These are phyloP conservation scores for Sitodiplosis mosellana DNA, from an alignment of 1,140 invertebrate genomes.

Conservation along the genomic window DNA sequence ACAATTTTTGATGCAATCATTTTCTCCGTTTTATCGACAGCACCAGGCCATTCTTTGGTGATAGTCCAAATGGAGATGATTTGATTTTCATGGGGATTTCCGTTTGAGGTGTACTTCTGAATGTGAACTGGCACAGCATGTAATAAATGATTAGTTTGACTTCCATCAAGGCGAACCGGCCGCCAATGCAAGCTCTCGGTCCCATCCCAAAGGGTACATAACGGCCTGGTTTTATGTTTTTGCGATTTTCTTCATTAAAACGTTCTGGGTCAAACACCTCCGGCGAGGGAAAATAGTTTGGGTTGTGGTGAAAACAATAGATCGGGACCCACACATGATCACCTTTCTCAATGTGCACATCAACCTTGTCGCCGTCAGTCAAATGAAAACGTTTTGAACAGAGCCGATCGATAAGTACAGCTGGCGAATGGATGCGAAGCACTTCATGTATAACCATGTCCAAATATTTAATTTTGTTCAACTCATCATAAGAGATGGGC, in stretches of 20 bases:
- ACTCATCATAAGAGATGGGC: slow-evolving; percentile 11
- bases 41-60: slow-evolving; percentile 13
- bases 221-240: slow-evolving; percentile 10
- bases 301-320: slow-evolving; percentile 25
- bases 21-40: slow-evolving; percentile 11
- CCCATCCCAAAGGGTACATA: slow-evolving; percentile 24
- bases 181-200: slow-evolving; percentile 18
- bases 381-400: slow-evolving; percentile 16
- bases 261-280: slow-evolving; percentile 32
- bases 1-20: too few relatives aligned
- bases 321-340: slow-evolving; percentile 24
- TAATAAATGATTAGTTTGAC: slow-evolving; percentile 15
- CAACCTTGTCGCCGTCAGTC: slow-evolving; percentile 9
- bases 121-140: slow-evolving; percentile 14
- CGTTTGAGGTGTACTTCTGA: slow-evolving; percentile 15
- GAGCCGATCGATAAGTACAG: slow-evolving; percentile 23
- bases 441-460: slow-evolving; percentile 25
- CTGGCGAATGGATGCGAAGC: slow-evolving; percentile 34
- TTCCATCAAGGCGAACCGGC: slow-evolving; percentile 22
- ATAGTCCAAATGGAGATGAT: slow-evolving; percentile 9
- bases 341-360: slow-evolving; percentile 3
- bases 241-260: slow-evolving; percentile 27
- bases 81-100: slow-evolving; percentile 12
- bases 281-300: slow-evolving; percentile 30
- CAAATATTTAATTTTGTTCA: slow-evolving; percentile 19